Base-by-base conservation (phyloP, 2,888 invertebrate genomes). In the Hirtodrosophila trivittata region DNA sequence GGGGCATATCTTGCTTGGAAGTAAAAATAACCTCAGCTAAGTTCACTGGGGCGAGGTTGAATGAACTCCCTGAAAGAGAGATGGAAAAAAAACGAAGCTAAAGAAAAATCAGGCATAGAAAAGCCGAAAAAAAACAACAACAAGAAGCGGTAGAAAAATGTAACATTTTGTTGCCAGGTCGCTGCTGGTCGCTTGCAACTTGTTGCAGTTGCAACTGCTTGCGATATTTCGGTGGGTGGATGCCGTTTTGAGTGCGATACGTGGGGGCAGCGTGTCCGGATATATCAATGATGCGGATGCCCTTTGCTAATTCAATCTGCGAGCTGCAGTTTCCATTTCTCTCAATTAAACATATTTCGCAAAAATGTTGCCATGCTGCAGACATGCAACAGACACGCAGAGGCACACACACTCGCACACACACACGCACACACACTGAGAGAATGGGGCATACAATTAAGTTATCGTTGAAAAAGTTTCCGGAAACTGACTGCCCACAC, bases 41-140 rank as follows among this genome's bases (percentile, higher is more conserved):
- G 90, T 90, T 90, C 90, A 90, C 90, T 90, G 90, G 90, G 90
- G 89, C 90, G 90, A 90, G 90, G 90, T 90, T 90, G 90, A 90
- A 90, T 90, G 90, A 90, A 90, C 90, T 89, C 87, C 75, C 63
- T 70, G 72, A 70, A 64, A 69, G 68, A 64, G 38, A 38, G 37
- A 60, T 46, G 41, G 43, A 32, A 38, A 33, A 28, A 60, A 71
- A 52, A 28, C 30, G 30, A 55, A 41, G 41, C 16, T 51, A 21
- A 37, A 28, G 1, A 21, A 39, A 41, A 57, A 49, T 13, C 42
- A 60, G 51, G 55, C 49, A 51, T 51, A 37, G 21, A 39, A 42
- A 39, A 33, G 26, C 26, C 37, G 14, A 54, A 26, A 49, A 46
- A 58, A 71, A 71, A 59, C 5, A 7, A 28, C 7, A 25, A 25